Evolutionary conservation across 2,113 vertebrate genomes (phyloP).

Genomic region (Upupa epops): DNA sequence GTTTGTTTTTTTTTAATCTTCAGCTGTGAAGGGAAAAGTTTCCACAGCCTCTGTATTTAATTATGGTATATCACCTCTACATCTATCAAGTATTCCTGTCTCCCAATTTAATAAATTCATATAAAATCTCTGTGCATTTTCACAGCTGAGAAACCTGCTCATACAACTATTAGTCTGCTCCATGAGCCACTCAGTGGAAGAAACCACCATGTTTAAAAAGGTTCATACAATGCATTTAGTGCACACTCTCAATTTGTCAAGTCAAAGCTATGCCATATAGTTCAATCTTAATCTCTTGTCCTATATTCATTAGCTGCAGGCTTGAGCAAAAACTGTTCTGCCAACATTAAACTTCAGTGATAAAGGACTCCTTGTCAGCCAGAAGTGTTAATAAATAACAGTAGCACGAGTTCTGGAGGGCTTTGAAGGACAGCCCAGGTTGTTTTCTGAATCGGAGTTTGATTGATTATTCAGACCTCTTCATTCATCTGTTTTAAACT

Average conservation of each 20-base stretch:
- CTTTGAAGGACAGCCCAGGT: neutral
- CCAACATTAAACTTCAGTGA: neutral
- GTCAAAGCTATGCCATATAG: neutral
- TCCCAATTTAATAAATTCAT: neutral
- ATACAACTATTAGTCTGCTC: neutral
- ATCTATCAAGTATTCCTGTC: neutral
- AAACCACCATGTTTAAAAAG: neutral
- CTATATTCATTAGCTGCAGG: neutral
- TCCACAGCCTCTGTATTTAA: neutral
- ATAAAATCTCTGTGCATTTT: neutral
- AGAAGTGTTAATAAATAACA: neutral
- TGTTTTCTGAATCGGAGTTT: neutral
- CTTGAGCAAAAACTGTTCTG: neutral
- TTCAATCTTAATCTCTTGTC: neutral
- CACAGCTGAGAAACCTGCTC: neutral
- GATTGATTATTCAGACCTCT: neutral
- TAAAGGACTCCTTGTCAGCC: neutral
- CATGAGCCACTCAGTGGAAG: neutral
- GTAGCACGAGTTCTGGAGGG: fast-evolving
- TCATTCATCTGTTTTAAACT: neutral
- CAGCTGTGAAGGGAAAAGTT: neutral
- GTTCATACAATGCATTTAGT: too few species aligned
- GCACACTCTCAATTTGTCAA: neutral
- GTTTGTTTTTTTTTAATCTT: too few species aligned
- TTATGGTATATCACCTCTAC: neutral